Evolutionary conservation across 2,113 vertebrate species (phyloP).

Genomic region (Isurus oxyrinchus): DNA sequence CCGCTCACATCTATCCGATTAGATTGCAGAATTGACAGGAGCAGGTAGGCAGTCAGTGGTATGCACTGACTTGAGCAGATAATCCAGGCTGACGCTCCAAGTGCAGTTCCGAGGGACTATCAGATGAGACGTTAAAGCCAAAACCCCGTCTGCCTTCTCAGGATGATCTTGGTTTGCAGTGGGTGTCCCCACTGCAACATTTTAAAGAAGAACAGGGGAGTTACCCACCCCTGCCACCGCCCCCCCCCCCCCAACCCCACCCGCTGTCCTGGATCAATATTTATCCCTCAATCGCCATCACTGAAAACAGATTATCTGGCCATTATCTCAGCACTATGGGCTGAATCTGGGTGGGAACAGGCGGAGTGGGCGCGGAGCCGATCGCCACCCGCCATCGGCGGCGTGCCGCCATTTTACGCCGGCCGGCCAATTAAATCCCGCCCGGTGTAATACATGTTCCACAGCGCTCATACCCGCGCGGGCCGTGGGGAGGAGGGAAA

Average conservation of each 20-base stretch:
- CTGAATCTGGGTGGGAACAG: too few species aligned
- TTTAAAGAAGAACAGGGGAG: not conserved
- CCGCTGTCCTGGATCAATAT: not conserved
- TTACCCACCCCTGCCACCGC: too few species aligned
- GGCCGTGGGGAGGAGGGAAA: too few species aligned
- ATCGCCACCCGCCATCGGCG: too few species aligned
- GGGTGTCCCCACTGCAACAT: not conserved
- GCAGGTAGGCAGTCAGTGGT: not conserved
- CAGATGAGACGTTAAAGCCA: not conserved
- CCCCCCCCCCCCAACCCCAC: too few species aligned
- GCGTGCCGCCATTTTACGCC: too few species aligned
- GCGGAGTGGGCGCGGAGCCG: too few species aligned
- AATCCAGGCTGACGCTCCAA: not conserved
- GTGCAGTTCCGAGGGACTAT: not conserved
- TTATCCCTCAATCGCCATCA: not conserved
- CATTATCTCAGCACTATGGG: not conserved
- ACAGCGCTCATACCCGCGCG: too few species aligned
- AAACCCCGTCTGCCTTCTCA: not conserved
- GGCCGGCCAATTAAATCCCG: too few species aligned
- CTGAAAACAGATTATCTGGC: not conserved
- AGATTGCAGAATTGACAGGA: not conserved
- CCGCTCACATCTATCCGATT: not conserved
- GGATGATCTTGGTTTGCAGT: not conserved
- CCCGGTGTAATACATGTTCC: too few species aligned
- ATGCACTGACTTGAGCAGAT: not conserved